Evolutionary conservation across 2,888 invertebrate species (phyloP).

Genomic region (Macaria notata): DNA sequence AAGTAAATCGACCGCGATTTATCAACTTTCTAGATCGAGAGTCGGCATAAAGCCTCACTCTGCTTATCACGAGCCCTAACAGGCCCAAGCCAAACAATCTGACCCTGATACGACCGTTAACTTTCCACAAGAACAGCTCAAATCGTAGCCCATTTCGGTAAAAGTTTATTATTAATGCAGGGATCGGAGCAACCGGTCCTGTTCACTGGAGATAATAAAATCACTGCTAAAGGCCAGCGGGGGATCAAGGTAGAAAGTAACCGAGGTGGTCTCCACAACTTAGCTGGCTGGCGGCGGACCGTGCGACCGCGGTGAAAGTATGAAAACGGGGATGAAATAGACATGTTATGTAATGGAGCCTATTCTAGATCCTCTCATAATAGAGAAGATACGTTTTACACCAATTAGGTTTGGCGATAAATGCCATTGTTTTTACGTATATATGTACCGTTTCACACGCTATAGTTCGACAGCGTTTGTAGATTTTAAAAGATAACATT

Average conservation of each 20-base stretch:
- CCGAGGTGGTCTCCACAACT: constrained; percentile 38
- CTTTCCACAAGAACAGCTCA: not conserved
- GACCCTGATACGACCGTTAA: not conserved
- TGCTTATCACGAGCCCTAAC: too few relatives aligned
- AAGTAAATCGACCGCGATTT: too few relatives aligned
- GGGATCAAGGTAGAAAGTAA: constrained; percentile 63
- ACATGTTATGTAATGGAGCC: constrained; percentile 33
- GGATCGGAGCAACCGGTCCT: constrained; percentile 5
- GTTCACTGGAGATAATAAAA: constrained; percentile 22
- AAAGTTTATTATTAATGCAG: constrained; percentile 8
- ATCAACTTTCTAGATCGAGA: too few relatives aligned
- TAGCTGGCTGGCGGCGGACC: constrained; percentile 47
- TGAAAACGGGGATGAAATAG: constrained; percentile 44
- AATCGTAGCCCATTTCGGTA: constrained; percentile 2
- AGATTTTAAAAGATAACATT: too few relatives aligned
- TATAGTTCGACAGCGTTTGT: too few relatives aligned
- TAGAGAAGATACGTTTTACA: too few relatives aligned
- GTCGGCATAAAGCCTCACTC: too few relatives aligned
- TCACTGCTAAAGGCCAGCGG: constrained; percentile 40
- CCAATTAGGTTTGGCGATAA: too few relatives aligned
- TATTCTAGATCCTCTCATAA: constrained; percentile 12
- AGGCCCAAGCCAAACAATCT: not conserved
- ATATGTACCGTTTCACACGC: too few relatives aligned
- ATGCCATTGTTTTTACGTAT: too few relatives aligned
- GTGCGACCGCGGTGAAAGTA: constrained; percentile 68